A percentile compares a stretch with the other conserved stretches of the same genome.
Conservation (phyloP, 2,888 invertebrate species). For the Minunthozetes semirufus region DNA sequence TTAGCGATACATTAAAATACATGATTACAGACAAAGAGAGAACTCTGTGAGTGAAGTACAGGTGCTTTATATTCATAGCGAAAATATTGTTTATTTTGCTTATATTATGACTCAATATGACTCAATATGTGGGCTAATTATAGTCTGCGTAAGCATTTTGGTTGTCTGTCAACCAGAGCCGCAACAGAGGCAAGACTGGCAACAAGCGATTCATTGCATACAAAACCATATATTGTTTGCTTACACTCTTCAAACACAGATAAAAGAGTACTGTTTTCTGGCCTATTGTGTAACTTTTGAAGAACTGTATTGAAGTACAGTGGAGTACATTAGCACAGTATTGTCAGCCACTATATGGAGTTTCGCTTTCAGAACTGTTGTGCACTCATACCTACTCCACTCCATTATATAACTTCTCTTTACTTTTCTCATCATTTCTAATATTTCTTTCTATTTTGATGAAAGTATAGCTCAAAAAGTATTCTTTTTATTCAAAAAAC, state of each 20-base stretch:
- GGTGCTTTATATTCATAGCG: constrained; percentile 23
- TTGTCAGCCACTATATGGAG: neutral
- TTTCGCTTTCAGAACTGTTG: neutral
- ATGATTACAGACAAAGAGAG: constrained; percentile 8
- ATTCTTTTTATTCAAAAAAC: neutral
- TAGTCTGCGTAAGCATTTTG: constrained; percentile 28
- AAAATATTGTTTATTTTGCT: constrained; percentile 30
- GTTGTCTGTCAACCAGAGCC: constrained; percentile 11
- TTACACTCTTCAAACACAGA: constrained; percentile 26
- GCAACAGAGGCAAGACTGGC: too few relatives aligned
- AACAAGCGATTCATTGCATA: constrained; percentile 5
- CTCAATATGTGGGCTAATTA: constrained; percentile 32
- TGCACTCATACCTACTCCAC: neutral
- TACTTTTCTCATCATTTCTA: neutral
- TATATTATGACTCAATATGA: constrained; percentile 23
- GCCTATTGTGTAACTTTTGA: constrained; percentile 22
- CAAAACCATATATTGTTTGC: constrained; percentile 24
- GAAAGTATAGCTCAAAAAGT: constrained; percentile 1
- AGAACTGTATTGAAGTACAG: neutral
- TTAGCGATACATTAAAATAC: constrained; percentile 25
- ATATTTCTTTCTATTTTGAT: neutral
- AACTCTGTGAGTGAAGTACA: neutral
- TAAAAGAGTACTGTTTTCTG: constrained; percentile 20
- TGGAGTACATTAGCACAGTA: neutral
- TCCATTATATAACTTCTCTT: constrained; percentile 14